Base-by-base conservation (phyloP, 2,888 invertebrate species). In the Euspilapteryx auroguttella region DNA sequence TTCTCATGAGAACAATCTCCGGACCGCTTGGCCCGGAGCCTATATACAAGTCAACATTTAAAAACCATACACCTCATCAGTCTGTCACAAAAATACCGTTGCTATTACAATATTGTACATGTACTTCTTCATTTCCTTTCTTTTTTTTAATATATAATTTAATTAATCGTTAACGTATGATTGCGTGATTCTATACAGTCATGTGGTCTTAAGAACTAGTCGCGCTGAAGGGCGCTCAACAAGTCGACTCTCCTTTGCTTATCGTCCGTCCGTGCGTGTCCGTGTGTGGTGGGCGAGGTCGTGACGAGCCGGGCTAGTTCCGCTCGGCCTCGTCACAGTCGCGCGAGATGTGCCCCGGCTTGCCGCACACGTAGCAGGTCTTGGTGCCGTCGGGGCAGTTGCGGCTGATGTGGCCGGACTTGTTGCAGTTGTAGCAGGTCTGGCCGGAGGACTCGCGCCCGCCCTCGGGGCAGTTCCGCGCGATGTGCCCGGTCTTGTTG, bases 341-440 rank as follows among this genome's bases (percentile, higher is more conserved):
- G 59, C 91, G 89, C 75, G 89, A 89, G 80, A 92, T 85, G 79
- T 92, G 91, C 40, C 91, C 91, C 41, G 87, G 83, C 75, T 94
- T 89, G 78, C 93, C 89, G 79, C 95, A 95, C 56, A 87, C 85
- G 78, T 92, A 94, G 81, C 94, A 94, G 47, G 87, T 89, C 79
- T 91, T 90, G 52, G 83, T 89, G 85, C 81, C 82, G 62, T 89
- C 89, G 40, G 89, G 89, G 77, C 89, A 89, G 73, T 84, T 86
- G 63, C 88, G 86, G 31, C 87, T 91, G 65, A 94, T 89, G 79
- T 94, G 94, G 40, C 94, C 94, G 40, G 89, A 83, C 80, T 91
- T 91, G 79, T 90, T 90, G 82, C 94, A 95, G 76, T 91, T 94
- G 83, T 94, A 95, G 81, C 94, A 95, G 28, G 87, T 88, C 53